Base-by-base conservation (phyloP, 2,888 invertebrate genomes). In the Caenorhabditis drosophilae region DNA sequence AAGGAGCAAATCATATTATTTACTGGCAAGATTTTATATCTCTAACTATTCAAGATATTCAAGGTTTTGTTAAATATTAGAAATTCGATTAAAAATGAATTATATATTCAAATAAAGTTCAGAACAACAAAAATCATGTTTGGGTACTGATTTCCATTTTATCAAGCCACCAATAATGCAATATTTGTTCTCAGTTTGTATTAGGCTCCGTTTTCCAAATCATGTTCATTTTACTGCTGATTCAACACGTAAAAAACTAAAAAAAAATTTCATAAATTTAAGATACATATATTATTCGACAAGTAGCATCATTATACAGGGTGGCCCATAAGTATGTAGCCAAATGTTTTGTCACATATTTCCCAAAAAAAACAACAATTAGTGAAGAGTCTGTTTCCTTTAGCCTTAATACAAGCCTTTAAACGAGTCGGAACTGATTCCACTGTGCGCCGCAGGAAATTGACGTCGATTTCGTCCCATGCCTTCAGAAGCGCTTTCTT, bases 101-200 rank as follows among this genome's bases (percentile, higher is more conserved):
- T n/a, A n/a, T n/a, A n/a, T n/a, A n/a, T n/a, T n/a, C n/a, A n/a
- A n/a, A n/a, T n/a, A 55, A 34, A 25, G 44, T 23, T 50, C 51
- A 26, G 36, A 48, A 20, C 15, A 22, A 1, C 31, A 52, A 1
- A 46, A 25, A 4, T 22, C 44, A 7, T 52, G 60, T n/a, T n/a
- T n/a, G n/a, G n/a, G n/a, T n/a, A n/a, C n/a, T 25, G 67, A 67
- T 41, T 67, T 60, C 22, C 46, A 67, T 11, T 81, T 75, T 38
- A 41, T 82, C 46, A 69, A 69, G n/a, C 55, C 71, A 4, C 53
- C 68, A 20, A 51, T 52, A 12, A 67, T 79, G 9, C 61, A 82
- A 54, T 80, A 76, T 54, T 56, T 79, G 2, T 81, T 81, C 70
- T 79, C 81, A 20, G 67, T 81, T 1, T 79, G 79, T 35, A 68